Base-by-base conservation (phyloP, 2,113 vertebrate species). In the Saguinus imperator region DNA sequence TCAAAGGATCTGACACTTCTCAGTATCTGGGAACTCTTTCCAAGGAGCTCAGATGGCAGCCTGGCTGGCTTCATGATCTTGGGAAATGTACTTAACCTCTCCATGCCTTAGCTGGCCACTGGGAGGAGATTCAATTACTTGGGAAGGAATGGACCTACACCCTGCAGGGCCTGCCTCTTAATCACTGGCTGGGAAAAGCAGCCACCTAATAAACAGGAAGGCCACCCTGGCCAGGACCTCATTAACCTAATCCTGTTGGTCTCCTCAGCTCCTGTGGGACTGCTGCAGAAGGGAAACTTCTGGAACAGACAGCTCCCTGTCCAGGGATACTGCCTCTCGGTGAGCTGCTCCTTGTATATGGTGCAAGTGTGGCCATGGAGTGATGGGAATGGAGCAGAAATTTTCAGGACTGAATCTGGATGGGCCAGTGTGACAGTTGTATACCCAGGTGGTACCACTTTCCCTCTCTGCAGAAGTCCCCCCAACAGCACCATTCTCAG, bases 71-170 rank as follows among this genome's bases (percentile, higher is more conserved):
- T 72, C 1, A 1, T 27, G 37, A 55, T 84, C 79, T 95, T 66
- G 43, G 55, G 70, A 91, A 75, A 91, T 70, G 89, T 50, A 40
- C 45, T 95, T 80, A 94, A 86, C 64, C 18, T 86, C 86, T 37
- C 48, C 6, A 25, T 75, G 91, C 92, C 83, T 89, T 91, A 18
- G 50, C 95, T 96, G 91, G 80, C 12, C 21, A 75, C 94, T 32
- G 43, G 91, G 57, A 91, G 50, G 83, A 94, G 76, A 97, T 94
- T 96, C 83, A 93, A 87, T 96, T 96, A 90, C 40, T 32, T 12
- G 37, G 91, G 89, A 95, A 91, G 61, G 61, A 64, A 64, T 77
- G 40, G 91, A 75, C 73, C 68, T 35, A 43, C 66, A 50, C 66
- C 73, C 89, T 94, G 89, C 72, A 72, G 72, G 80, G 86, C 55